Conservation (phyloP, 2,888 invertebrate species). For the Camponotus fellah region DNA sequence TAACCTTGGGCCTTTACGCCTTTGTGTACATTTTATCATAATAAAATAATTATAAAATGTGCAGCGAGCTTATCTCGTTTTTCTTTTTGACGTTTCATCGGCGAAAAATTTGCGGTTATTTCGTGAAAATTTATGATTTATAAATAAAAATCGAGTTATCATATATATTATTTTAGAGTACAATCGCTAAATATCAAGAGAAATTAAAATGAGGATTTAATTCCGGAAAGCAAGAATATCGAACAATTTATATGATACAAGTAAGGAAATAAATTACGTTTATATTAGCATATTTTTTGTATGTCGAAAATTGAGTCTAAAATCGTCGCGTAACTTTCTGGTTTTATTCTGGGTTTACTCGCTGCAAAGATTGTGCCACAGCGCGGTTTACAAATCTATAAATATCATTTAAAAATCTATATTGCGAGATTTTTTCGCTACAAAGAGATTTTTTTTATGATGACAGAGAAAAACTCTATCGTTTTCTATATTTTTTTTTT, state of each 20-base stretch:
- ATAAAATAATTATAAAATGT: conserved; percentile 27
- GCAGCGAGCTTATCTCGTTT: not conserved
- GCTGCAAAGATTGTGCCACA: not conserved
- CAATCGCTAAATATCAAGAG: not conserved
- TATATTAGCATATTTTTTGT: not conserved
- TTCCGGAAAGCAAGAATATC: not conserved
- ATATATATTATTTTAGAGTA: not conserved
- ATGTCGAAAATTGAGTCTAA: not conserved
- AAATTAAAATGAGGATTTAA: not conserved
- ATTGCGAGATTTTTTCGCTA: not conserved
- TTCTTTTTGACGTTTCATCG: conserved; percentile 6
- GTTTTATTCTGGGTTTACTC: conserved; percentile 1
- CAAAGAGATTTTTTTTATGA: conserved; percentile 31
- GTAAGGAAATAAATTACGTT: not conserved
- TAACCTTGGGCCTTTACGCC: not conserved
- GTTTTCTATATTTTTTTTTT: conserved; percentile 33
- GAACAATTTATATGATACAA: conserved; percentile 16
- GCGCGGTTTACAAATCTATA: conserved; percentile 27
- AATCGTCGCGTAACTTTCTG: not conserved
- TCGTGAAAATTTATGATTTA: conserved; percentile 5
- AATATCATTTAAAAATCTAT: conserved; percentile 52
- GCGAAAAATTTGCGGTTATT: conserved; percentile 19
- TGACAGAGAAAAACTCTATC: not conserved
- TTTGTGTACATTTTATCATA: conserved; percentile 17
- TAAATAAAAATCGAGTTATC: not conserved